These are phyloP conservation scores for Erannis defoliaria DNA, from an alignment of 2,888 invertebrate genomes.

Conservation along the genomic window DNA sequence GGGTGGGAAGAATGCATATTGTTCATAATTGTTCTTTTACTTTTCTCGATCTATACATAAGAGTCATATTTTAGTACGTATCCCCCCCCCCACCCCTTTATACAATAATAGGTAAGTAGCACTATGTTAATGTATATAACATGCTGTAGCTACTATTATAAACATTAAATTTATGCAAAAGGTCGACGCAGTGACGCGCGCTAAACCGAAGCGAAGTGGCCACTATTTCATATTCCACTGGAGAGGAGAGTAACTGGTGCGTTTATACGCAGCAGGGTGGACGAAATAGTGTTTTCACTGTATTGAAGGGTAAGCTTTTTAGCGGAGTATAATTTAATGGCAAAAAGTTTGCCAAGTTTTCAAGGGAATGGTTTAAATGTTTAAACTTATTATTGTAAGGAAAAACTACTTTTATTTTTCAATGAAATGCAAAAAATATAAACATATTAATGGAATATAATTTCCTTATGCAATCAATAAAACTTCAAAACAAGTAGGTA, in stretches of 20 bases:
- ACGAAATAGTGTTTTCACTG: slow-evolving; percentile 22
- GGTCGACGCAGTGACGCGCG: slow-evolving; percentile 23
- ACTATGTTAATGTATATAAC: background rate
- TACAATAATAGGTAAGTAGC: background rate
- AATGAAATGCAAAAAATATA: background rate
- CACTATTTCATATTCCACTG: slow-evolving; percentile 33
- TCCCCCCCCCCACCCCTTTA: too few species aligned
- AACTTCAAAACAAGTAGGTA: too few species aligned
- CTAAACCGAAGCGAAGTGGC: slow-evolving; percentile 27
- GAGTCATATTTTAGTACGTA: too few species aligned
- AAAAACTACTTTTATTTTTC: background rate
- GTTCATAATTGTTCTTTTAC: too few species aligned
- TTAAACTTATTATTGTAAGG: background rate
- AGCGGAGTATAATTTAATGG: background rate
- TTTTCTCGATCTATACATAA: too few species aligned
- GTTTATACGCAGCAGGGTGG: slow-evolving; percentile 30
- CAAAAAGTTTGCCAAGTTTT: slow-evolving; percentile 11
- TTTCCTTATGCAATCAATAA: too few species aligned
- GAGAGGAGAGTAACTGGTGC: slow-evolving; percentile 23
- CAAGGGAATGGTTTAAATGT: background rate
- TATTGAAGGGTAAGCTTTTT: background rate
- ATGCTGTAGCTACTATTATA: slow-evolving; percentile 16
- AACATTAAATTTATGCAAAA: slow-evolving; percentile 24
- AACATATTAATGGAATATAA: too few species aligned
- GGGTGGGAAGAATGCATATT: too few species aligned